Base-by-base conservation (phyloP, 2,888 invertebrate genomes). In the Bombyx huttoni region DNA sequence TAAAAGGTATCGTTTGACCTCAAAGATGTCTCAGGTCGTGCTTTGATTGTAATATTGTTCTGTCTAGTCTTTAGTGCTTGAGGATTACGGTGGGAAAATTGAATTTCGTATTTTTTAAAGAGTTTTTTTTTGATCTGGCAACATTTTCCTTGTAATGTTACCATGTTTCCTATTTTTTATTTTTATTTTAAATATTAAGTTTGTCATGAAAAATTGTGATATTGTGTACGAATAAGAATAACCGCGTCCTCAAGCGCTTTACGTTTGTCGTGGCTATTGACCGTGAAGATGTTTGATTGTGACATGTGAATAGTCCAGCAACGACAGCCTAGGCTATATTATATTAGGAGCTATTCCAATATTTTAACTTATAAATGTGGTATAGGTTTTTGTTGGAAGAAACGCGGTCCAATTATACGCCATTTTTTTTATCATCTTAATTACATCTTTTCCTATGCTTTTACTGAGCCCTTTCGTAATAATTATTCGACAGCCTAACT, bases 21-120 rank as follows among this genome's bases (percentile, higher is more conserved):
- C 79, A 0, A 81, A 82, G 53, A 71, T 85, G 74, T 82, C 85
- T 1, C 84, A 85, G 59, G 83, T 80, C 12, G 82, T 85, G 58
- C 85, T 84, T 64, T 86, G 81, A 86, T 78, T 61, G 55, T 73
- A 24, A 24, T 24, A 24, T 24, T 24, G 24, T 24, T 24, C 24
- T 24, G 24, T 24, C 67, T 76, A 76, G 70, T 73, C 70, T 60
- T 40, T 40, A 40, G 24, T 40, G 40, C 40, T 40, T 40, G 40
- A 40, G 40, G 40, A 12, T 40, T 40, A 3, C 6, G 3, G 40
- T 40, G 40, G 40, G 40, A 10, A 24, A 10, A 10, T 40, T 40
- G 40, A 40, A 40, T 40, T 8, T 40, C 9, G 2, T 24, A 3
- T 24, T 24, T 24, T 24, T 24, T 24, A 24, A 3, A 3, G 1